A percentile compares a stretch with the other conserved stretches of the same genome.
phyloP scores from a whole-genome alignment of 2,797 vertebrate species.

The Danio tinwini region DNA sequence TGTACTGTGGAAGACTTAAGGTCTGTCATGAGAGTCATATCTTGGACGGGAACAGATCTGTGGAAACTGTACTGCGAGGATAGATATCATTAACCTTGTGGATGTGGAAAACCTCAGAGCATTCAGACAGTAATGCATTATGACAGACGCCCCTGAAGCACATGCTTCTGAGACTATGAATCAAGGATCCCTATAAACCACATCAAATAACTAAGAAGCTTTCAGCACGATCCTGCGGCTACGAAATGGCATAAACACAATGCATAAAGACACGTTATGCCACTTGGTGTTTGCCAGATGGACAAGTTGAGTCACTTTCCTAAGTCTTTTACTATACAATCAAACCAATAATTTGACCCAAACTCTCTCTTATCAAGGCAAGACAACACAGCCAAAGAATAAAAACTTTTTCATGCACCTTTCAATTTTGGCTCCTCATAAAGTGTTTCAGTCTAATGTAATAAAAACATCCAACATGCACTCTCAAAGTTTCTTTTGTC shows the following conservation, averaged over 20 bases:
- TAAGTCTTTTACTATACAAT: background rate
- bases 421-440: too few relatives aligned
- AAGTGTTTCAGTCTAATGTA: too few relatives aligned
- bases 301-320: background rate
- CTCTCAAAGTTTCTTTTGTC: too few relatives aligned
- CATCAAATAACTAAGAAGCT: slow-evolving; percentile 27
- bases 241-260: slow-evolving; percentile 4
- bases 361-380: background rate
- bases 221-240: slow-evolving; percentile 20
- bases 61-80: slow-evolving; percentile 7
- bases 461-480: too few relatives aligned
- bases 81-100: slow-evolving; percentile 49
- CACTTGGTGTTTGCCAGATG: background rate
- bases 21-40: slow-evolving; percentile 33
- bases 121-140: slow-evolving; percentile 41
- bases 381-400: too few relatives aligned
- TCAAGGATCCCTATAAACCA: slow-evolving; percentile 26
- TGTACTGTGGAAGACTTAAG: slow-evolving; percentile 24
- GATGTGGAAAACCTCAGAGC: slow-evolving; percentile 30
- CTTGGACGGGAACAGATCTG: slow-evolving; percentile 32
- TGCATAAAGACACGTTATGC: background rate
- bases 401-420: too few relatives aligned
- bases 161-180: slow-evolving; percentile 24
- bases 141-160: slow-evolving; percentile 35
- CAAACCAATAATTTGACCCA: background rate